A percentile compares a stretch with the other conserved stretches of the same genome.
These are phyloP conservation scores for Agrochola lota DNA, from an alignment of 2,888 invertebrate genomes.

Conservation along the genomic window DNA sequence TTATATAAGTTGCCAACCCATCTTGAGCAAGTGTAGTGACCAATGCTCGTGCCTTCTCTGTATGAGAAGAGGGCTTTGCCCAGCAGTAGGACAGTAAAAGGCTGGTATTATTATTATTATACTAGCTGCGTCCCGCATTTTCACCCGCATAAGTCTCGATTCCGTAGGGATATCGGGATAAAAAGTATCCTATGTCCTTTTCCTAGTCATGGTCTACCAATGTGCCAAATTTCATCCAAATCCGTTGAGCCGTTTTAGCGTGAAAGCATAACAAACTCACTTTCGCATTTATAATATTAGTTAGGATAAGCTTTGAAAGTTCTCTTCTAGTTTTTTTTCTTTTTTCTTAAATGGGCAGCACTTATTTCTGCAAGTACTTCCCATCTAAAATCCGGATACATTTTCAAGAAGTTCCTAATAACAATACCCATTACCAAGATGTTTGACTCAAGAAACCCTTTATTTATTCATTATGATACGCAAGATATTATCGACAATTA, in stretches of 20 bases:
- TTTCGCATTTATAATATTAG: too few species aligned
- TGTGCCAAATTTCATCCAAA: too few species aligned
- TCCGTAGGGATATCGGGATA: too few species aligned
- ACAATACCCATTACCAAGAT: neutral
- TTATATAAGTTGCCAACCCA: neutral
- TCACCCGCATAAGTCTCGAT: too few species aligned
- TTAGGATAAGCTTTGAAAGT: neutral
- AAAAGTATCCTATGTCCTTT: too few species aligned
- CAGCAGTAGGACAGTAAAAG: neutral
- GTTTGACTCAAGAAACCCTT: neutral
- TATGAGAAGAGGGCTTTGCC: neutral
- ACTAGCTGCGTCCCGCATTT: too few species aligned
- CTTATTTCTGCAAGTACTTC: too few species aligned
- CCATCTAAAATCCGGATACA: neutral
- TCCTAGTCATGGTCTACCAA: too few species aligned
- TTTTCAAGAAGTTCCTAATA: neutral
- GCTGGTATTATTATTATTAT: neutral
- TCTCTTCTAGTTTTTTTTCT: neutral
- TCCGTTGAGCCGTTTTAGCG: too few species aligned
- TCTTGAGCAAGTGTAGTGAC: neutral
- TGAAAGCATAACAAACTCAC: too few species aligned
- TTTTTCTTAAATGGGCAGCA: too few species aligned
- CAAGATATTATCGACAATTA: slow-evolving; percentile 17
- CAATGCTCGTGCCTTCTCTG: neutral
- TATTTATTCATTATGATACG: neutral